These are phyloP conservation scores for Heteromurus nitidus DNA, from an alignment of 2,888 invertebrate genomes.

Conservation along the genomic window DNA sequence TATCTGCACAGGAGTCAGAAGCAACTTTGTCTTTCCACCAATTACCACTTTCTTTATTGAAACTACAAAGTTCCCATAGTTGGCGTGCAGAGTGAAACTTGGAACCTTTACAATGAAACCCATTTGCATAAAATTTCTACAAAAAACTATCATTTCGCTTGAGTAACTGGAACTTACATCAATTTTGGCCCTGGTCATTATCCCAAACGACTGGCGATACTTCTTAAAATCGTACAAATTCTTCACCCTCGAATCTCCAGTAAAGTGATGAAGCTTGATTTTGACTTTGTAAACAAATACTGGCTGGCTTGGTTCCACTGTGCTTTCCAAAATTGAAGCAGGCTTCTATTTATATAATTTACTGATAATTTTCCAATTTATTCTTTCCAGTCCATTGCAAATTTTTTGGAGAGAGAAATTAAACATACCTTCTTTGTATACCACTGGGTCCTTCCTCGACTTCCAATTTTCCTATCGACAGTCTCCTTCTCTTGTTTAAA, in stretches of 20 bases:
- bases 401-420: background rate
- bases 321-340: background rate
- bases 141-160: too few species aligned
- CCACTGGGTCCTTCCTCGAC: constrained; percentile 40
- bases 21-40: too few species aligned
- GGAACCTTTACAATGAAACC: too few species aligned
- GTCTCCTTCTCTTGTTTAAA: constrained; percentile 20
- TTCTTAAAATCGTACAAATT: constrained; percentile 41
- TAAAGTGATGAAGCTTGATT: constrained; percentile 11
- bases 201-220: constrained; percentile 16
- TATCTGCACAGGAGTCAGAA: constrained; percentile 78
- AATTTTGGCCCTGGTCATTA: constrained; percentile 27
- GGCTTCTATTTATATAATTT: background rate
- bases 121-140: too few species aligned
- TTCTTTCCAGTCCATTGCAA: background rate
- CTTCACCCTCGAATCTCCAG: background rate
- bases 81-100: constrained; percentile 19
- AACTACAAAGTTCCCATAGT: constrained; percentile 41
- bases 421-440: constrained; percentile 63
- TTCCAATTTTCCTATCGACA: constrained; percentile 40
- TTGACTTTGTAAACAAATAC: constrained; percentile 31
- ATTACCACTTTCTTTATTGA: constrained; percentile 73
- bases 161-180: background rate
- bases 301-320: background rate
- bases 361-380: background rate